Evolutionary conservation across 2,888 invertebrate species (phyloP).

Genomic region (Melieria crassipennis): DNA sequence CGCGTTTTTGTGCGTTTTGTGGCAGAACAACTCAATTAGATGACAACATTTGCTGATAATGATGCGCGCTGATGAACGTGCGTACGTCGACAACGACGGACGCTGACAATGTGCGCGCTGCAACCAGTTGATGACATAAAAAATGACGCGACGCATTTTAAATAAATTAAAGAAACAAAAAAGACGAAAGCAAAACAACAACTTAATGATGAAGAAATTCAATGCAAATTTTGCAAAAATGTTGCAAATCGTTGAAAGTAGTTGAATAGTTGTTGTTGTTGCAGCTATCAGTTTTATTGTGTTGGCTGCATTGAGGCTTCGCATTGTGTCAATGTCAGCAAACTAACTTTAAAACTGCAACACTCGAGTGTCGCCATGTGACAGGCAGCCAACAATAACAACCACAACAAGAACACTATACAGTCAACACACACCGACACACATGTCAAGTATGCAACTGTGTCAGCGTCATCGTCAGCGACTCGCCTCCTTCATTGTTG

Average conservation of each 20-base stretch:
- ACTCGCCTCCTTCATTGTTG: not conserved
- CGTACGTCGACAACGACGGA: constrained; percentile 28
- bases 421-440: not conserved
- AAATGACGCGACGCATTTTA: constrained; percentile 27
- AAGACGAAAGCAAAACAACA: not conserved
- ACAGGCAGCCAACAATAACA: constrained; percentile 19
- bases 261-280: no score
- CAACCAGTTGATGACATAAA: constrained; percentile 27
- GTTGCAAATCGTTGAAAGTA: no score
- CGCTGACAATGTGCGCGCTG: constrained; percentile 7
- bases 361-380: constrained; percentile 20
- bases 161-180: constrained; percentile 15
- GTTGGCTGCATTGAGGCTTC: no score
- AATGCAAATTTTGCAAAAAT: no score
- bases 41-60: constrained; percentile 35
- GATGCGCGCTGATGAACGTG: constrained; percentile 47
- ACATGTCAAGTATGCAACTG: no score
- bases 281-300: no score
- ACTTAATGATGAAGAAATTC: no score
- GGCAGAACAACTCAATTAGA: constrained; percentile 36
- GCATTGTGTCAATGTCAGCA: constrained; percentile 25
- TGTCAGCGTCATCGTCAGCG: no score
- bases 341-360: not conserved
- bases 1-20: constrained; percentile 16
- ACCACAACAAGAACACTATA: not conserved